Percentiles rank a stretch among this genome's conserved stretches.
Evolutionary conservation across 2,113 vertebrate genomes (phyloP).

Genomic region (Acanthochromis polyacanthus): DNA sequence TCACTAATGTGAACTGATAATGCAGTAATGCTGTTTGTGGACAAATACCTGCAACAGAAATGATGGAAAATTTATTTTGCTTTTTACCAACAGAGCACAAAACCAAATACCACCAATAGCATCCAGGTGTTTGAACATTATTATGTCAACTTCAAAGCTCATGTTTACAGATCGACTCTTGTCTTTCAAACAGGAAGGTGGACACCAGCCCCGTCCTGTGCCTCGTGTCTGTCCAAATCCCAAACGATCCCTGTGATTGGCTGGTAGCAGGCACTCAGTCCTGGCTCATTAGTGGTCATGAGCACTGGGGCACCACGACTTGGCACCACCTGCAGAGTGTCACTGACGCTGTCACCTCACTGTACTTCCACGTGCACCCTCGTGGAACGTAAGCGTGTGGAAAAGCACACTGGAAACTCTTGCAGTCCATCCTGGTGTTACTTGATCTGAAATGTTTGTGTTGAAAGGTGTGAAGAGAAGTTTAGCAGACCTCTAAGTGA

Average conservation of each 20-base stretch:
- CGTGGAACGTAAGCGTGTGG: constrained; percentile 68
- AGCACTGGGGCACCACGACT: constrained; percentile 74
- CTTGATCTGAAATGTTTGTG: background rate
- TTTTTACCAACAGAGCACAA: no score
- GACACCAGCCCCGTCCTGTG: constrained; percentile 91
- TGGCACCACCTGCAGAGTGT: constrained; percentile 89
- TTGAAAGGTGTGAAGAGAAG: no score
- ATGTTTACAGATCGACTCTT: background rate
- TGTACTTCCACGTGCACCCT: constrained; percentile 87
- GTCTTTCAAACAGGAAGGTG: constrained; percentile 84
- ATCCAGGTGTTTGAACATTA: no score
- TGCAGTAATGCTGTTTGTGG: no score
- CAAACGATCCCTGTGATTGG: constrained; percentile 88
- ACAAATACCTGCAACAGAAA: no score
- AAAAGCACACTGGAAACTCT: background rate
- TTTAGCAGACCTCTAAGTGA: no score
- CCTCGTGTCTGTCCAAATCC: constrained; percentile 86
- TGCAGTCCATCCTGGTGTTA: background rate
- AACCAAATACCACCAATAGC: no score
- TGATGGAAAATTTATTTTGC: no score
- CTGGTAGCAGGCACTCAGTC: constrained; percentile 93
- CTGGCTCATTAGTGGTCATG: constrained; percentile 88
- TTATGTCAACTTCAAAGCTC: background rate
- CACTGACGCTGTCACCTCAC: constrained; percentile 91
- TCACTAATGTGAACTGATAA: no score